Evolutionary conservation across 2,888 invertebrate species (phyloP).

Genomic region (Heliothis peltigera): DNA sequence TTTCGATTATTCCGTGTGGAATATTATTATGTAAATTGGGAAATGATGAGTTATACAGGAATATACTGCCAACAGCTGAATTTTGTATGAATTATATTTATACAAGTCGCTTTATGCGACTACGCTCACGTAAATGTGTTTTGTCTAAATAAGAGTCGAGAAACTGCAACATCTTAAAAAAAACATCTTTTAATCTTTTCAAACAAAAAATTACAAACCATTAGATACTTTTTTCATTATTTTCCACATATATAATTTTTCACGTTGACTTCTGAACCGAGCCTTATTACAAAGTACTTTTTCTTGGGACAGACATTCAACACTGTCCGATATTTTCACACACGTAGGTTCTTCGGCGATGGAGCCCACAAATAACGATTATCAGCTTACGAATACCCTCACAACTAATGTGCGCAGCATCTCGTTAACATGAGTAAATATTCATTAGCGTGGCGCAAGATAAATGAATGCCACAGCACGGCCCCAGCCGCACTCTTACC

Average conservation of each 20-base stretch:
- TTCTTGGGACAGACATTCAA: too few species aligned
- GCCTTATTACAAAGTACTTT: too few species aligned
- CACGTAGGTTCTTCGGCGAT: too few species aligned
- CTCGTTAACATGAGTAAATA: constrained; percentile 72
- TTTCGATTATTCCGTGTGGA: constrained; percentile 6
- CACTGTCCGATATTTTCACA: too few species aligned
- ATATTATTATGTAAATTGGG: constrained; percentile 16
- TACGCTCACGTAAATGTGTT: background rate
- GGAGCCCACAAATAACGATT: background rate
- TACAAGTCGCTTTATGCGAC: background rate
- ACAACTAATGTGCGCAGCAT: constrained; percentile 56
- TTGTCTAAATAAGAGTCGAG: background rate
- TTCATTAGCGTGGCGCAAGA: constrained; percentile 64
- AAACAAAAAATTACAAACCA: too few species aligned
- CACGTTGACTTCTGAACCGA: too few species aligned
- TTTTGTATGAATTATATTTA: background rate
- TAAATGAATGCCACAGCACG: constrained; percentile 62
- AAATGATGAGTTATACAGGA: constrained; percentile 5
- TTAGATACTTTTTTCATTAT: too few species aligned
- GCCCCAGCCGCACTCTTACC: constrained; percentile 43
- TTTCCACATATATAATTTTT: too few species aligned
- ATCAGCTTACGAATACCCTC: constrained; percentile 25
- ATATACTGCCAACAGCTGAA: background rate
- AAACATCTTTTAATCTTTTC: too few species aligned
- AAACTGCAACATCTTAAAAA: too few species aligned